A percentile compares a stretch with the other conserved stretches of the same genome.
Conservation (phyloP, 2,888 invertebrate genomes). For the Seira ritae region DNA sequence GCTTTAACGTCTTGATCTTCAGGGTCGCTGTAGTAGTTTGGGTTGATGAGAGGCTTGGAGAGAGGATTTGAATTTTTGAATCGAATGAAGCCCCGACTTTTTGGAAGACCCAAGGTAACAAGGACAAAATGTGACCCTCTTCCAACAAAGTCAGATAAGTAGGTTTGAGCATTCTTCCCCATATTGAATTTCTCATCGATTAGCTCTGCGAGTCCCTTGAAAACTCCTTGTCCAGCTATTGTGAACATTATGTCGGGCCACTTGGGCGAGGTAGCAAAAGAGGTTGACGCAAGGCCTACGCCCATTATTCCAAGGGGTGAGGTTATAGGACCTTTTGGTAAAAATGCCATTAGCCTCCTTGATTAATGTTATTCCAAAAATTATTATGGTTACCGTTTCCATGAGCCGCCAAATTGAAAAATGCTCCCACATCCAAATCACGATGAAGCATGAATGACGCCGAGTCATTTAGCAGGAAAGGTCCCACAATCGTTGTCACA, state of each 20-base stretch:
- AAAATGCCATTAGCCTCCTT: neutral
- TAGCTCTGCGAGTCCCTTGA: neutral
- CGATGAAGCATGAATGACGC: conserved; percentile 23
- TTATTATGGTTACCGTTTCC: conserved; percentile 15
- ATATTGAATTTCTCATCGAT: conserved; percentile 31
- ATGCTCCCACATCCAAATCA: conserved; percentile 16
- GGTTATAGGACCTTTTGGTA: conserved; percentile 18
- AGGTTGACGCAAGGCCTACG: conserved; percentile 16
- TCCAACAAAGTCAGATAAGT: neutral
- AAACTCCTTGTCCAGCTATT: conserved; percentile 9
- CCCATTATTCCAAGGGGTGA: conserved; percentile 17
- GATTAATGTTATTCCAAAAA: neutral
- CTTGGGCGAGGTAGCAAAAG: neutral
- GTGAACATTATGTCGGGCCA: conserved; percentile 51
- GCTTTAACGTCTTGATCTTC: conserved; percentile 37
- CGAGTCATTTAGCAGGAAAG: conserved; percentile 31
- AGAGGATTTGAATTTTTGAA: conserved; percentile 31
- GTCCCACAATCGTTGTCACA: conserved; percentile 21
- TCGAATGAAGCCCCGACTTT: conserved; percentile 40
- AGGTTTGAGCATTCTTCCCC: neutral
- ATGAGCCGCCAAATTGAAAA: neutral
- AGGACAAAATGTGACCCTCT: conserved; percentile 44
- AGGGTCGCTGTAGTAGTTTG: conserved; percentile 49
- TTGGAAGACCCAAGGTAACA: conserved; percentile 42
- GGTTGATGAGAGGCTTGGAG: conserved; percentile 41